phyloP scores from a whole-genome alignment of 2,888 invertebrate genomes.

The Heliconius ismenius region DNA sequence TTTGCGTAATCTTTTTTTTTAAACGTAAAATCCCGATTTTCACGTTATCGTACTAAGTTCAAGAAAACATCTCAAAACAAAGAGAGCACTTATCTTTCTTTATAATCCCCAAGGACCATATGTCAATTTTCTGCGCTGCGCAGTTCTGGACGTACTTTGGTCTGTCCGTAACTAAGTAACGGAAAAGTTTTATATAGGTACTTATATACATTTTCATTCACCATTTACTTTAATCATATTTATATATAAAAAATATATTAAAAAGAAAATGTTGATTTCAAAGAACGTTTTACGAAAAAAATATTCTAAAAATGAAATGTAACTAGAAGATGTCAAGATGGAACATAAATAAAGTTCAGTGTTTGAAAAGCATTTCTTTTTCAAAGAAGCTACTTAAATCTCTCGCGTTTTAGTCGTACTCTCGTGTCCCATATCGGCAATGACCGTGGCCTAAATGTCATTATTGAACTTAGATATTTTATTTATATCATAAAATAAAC shows the following conservation, averaged over 20 bases:
- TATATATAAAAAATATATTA: not conserved
- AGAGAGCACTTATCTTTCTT: not conserved
- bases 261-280: not conserved
- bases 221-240: not conserved
- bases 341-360: slow-evolving; percentile 17
- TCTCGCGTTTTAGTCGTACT: slow-evolving; percentile 10
- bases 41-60: not conserved
- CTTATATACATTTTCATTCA: not conserved
- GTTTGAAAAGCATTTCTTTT: slow-evolving; percentile 24
- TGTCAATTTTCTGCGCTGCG: not conserved
- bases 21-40: no score
- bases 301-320: slow-evolving; percentile 9
- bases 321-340: slow-evolving; percentile 16
- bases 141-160: not conserved
- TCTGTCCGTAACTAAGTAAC: not conserved
- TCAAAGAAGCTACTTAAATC: slow-evolving; percentile 23
- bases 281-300: not conserved
- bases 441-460: slow-evolving; percentile 21
- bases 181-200: not conserved
- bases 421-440: slow-evolving; percentile 9
- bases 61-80: not conserved
- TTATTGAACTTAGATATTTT: slow-evolving; percentile 7
- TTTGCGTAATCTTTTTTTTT: no score
- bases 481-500: not conserved
- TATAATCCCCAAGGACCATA: not conserved